Conservation (phyloP, 2,888 invertebrate species). For the Metopia argyrocephala region DNA sequence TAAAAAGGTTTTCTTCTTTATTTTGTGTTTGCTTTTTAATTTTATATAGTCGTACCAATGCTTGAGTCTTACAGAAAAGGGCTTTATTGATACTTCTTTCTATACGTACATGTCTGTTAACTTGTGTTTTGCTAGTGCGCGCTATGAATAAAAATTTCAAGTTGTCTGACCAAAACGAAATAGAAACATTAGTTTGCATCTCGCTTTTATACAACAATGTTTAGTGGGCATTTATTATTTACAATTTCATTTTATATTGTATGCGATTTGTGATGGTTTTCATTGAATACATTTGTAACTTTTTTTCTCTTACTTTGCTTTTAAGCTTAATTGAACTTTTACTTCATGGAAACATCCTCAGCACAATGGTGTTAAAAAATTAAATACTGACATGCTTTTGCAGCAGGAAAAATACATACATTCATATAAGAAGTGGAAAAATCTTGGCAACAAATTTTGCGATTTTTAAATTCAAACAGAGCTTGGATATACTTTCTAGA, state of each 20-base stretch:
- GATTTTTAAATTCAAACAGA: too few species aligned
- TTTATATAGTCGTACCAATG: conserved; percentile 63
- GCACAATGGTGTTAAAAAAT: too few species aligned
- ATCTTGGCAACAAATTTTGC: too few species aligned
- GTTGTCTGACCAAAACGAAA: not conserved
- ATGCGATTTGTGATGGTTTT: conserved; percentile 65
- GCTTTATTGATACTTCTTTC: conserved; percentile 6
- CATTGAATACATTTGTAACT: not conserved
- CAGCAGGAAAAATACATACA: too few species aligned
- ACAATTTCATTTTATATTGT: conserved; percentile 66
- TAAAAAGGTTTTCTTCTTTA: conserved; percentile 30
- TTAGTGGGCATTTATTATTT: conserved; percentile 67
- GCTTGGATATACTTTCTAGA: too few species aligned
- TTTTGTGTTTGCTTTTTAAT: conserved; percentile 48
- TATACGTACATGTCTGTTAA: conserved; percentile 12
- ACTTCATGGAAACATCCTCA: too few species aligned
- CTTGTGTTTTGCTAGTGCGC: not conserved
- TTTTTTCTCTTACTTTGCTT: not conserved
- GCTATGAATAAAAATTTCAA: not conserved
- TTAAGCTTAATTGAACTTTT: not conserved
- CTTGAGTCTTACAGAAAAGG: conserved; percentile 32
- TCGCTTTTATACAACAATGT: not conserved
- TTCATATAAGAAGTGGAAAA: too few species aligned
- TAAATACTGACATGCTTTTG: too few species aligned
- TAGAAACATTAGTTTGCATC: not conserved